Conservation (phyloP, 2,888 invertebrate genomes). For the Ctena decussata region DNA sequence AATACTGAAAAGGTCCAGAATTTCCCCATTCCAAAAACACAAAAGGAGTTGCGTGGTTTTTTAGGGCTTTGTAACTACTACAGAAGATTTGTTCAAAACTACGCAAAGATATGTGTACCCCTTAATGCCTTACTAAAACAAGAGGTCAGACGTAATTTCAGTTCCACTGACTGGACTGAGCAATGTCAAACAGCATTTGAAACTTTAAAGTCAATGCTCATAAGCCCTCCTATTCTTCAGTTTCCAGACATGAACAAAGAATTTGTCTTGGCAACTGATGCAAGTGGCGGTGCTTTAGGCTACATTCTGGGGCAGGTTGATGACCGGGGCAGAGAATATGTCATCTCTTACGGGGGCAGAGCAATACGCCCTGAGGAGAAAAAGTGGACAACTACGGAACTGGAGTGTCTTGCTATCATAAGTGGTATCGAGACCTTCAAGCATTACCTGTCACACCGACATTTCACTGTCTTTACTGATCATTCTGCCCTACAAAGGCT, state of each 20-base stretch:
- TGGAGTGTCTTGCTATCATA: no score
- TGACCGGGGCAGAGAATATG: constrained; percentile 3
- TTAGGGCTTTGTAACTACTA: constrained; percentile 67
- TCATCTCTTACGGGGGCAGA: neutral
- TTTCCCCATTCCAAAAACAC: constrained; percentile 47
- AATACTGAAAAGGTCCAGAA: constrained; percentile 56
- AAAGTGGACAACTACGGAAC: no score
- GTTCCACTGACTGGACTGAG: neutral
- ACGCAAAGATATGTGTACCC: constrained; percentile 39
- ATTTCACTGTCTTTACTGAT: no score
- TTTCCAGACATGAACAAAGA: constrained; percentile 30
- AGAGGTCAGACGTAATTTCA: neutral
- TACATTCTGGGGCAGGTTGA: constrained; percentile 33
- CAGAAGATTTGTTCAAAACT: constrained; percentile 51
- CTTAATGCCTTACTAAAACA: constrained; percentile 3
- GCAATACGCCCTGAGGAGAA: no score
- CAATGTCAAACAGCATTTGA: neutral
- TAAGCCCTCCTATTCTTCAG: neutral
- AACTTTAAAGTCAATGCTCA: neutral
- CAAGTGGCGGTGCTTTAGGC: constrained; percentile 28
- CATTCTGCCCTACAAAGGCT: no score
- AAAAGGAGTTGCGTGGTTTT: constrained; percentile 54
- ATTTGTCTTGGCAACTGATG: constrained; percentile 38
- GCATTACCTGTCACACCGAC: no score
- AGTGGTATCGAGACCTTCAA: no score